These are phyloP conservation scores for Liopterus haemorrhoidalis DNA, from an alignment of 2,888 invertebrate genomes.

Conservation along the genomic window DNA sequence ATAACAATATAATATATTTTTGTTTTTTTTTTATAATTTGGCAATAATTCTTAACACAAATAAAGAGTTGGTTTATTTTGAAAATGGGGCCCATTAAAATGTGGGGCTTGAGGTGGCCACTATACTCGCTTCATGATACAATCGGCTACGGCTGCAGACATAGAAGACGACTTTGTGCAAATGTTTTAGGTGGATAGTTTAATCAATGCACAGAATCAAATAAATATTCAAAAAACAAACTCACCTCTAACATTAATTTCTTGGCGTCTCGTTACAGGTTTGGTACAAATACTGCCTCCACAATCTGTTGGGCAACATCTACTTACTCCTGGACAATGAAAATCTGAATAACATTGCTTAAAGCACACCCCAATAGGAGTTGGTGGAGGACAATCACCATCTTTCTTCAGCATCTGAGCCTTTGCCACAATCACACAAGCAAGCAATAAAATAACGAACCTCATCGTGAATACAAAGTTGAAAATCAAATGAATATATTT, in stretches of 20 bases:
- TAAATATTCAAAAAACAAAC: slow-evolving; percentile 21
- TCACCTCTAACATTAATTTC: slow-evolving; percentile 28
- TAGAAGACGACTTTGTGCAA: neutral
- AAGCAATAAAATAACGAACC: no score
- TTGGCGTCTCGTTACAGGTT: slow-evolving; percentile 40
- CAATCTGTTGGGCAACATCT: slow-evolving; percentile 45
- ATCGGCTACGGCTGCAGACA: no score
- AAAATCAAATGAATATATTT: no score
- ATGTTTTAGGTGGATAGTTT: neutral
- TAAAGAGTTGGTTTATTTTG: no score
- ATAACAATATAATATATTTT: no score
- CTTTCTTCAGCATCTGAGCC: slow-evolving; percentile 34
- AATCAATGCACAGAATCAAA: neutral
- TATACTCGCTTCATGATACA: no score
- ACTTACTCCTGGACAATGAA: slow-evolving; percentile 38
- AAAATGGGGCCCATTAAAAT: no score
- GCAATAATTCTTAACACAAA: no score
- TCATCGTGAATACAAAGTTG: no score
- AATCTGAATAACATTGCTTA: slow-evolving; percentile 38
- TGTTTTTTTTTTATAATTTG: no score
- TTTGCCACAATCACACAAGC: no score
- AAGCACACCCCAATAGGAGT: slow-evolving; percentile 39
- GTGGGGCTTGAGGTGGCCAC: no score
- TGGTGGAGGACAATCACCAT: slow-evolving; percentile 44
- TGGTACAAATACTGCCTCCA: slow-evolving; percentile 42